phyloP scores from a whole-genome alignment of 2,797 vertebrate species.

The Cynopterus sphinx region DNA sequence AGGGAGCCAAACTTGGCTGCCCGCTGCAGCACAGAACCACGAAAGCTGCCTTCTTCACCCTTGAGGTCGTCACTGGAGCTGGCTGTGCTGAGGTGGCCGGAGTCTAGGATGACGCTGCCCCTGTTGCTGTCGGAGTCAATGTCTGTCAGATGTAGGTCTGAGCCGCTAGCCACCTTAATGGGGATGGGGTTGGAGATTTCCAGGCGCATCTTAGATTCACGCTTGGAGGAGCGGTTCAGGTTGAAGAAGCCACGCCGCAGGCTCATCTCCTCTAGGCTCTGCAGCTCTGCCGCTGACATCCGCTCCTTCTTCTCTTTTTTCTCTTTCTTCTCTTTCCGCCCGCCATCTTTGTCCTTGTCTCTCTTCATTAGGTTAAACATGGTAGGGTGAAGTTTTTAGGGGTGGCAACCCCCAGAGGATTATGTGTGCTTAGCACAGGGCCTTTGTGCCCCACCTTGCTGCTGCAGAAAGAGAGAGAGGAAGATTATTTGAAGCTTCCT shows the following conservation, averaged over 20 bases:
- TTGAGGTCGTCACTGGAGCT: conserved; percentile 97
- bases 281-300: conserved; percentile 96
- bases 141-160: conserved; percentile 94
- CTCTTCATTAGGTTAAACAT: conserved; percentile 98
- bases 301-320: conserved; percentile 97
- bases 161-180: conserved; percentile 96
- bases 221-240: conserved; percentile 94
- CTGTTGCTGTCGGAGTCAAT: conserved; percentile 96
- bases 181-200: conserved; percentile 99
- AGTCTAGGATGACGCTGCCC: conserved; percentile 93
- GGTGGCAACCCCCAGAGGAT: conserved; percentile 24
- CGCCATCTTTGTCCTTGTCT: conserved; percentile 92
- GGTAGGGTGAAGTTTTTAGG: conserved; percentile 67
- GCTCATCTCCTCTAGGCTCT: conserved; percentile 98
- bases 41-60: conserved; percentile 88
- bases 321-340: conserved; percentile 92
- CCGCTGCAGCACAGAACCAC: conserved; percentile 93
- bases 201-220: conserved; percentile 93
- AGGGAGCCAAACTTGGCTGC: conserved; percentile 95
- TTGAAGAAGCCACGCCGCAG: conserved; percentile 97
- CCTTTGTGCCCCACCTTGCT: conserved; percentile 43
- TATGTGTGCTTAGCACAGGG: conserved; percentile 38
- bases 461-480: conserved; percentile 48
- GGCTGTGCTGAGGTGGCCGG: conserved; percentile 93
- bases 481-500: not conserved